Percentiles rank a stretch among this genome's conserved stretches.
phyloP scores from a whole-genome alignment of 2,113 vertebrate species.

The Mixornis gularis region DNA sequence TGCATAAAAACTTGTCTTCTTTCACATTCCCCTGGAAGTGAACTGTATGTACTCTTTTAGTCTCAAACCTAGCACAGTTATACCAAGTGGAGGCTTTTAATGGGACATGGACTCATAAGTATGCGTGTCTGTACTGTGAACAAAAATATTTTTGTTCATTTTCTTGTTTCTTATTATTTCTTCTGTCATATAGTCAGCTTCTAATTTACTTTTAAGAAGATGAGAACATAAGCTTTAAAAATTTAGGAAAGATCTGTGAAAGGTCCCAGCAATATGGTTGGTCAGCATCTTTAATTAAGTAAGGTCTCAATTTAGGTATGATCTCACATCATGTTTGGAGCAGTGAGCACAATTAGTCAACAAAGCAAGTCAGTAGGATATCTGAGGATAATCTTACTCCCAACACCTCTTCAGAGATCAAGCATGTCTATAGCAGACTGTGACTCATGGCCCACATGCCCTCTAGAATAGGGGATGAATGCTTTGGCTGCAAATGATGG shows the following conservation, averaged over 20 bases:
- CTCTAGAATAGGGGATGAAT: not conserved
- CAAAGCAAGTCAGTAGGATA: not conserved
- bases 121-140: not conserved
- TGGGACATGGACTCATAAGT: not conserved
- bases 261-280: not conserved
- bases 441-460: not conserved
- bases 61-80: not conserved
- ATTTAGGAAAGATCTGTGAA: not conserved
- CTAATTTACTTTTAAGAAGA: not conserved
- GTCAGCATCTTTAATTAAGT: not conserved
- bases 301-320: not conserved
- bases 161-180: not conserved
- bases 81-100: not conserved
- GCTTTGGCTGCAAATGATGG: not conserved
- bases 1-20: not conserved
- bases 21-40: not conserved
- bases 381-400: not conserved
- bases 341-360: not conserved
- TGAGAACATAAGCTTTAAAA: not conserved
- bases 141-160: not conserved
- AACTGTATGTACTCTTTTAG: not conserved
- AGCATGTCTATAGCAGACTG: not conserved
- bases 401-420: not conserved
- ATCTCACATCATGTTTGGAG: not conserved
- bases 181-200: not conserved